Evolutionary conservation across 2,888 invertebrate species (phyloP), one percentile per base, ranked within the genome.

Genomic region (Ectropis crepuscularia): DNA sequence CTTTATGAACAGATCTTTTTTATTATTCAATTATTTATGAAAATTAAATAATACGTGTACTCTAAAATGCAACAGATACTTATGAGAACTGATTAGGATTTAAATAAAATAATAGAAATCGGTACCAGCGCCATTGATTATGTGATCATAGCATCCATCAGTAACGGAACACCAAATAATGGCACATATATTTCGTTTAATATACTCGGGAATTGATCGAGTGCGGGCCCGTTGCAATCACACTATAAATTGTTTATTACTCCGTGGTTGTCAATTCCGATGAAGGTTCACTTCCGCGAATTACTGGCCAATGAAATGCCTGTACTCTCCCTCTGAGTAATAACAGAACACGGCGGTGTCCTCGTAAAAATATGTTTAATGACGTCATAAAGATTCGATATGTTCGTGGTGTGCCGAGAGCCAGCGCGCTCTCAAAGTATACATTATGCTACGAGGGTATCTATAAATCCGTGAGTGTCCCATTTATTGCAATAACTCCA

Each of bases 281-380:
- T 79, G 81, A 80, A 83, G 84, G 82, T 81, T 82, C 80, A 83
- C 84, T 86, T 84, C 84, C 79, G 76, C 78, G 81, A 83, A 83
- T 84, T 83, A 86, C 84, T 86, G 87, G 82, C 88, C 88, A 85
- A 86, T 86, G 85, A 86, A 88, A 86, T 77, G 77, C 73, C 75
- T 77, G 79, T 79, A 79, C 74, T 71, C 80, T 76, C 87, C 86
- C 87, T 81, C 73, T 53, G 72, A 77, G 82, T 86, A 87, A 85
- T 89, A 89, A 86, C 85, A 83, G 82, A 81, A 87, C 88, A 84
- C 85, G 84, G 81, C 85, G 83, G 86, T 87, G 86, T 89, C 86
- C 83, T 87, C 91, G 83, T 92, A 91, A 92, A 92, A 92, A 90
- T 91, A 90, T 90, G 88, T 92, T 90, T 92, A 90, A 90, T 91